Evolutionary conservation across 2,113 vertebrate species (phyloP).

Genomic region (Platichthys stellatus): DNA sequence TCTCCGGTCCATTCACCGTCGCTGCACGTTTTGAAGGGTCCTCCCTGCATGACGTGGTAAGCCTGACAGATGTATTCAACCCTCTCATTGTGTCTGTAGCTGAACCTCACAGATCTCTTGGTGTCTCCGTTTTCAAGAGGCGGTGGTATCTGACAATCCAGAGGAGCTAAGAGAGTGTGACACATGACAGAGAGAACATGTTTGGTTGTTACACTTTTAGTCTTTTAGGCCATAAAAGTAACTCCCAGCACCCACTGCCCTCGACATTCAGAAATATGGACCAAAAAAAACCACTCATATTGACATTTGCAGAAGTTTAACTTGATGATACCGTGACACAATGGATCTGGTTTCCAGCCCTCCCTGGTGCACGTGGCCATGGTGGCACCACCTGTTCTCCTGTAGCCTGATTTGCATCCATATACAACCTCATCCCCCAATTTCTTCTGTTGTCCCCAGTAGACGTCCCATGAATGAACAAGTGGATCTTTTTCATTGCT

Average conservation of each 20-base stretch:
- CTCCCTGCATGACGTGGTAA: not conserved
- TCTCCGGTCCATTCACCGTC: conserved; percentile 59
- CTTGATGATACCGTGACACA: conserved; percentile 62
- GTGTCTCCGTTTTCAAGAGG: conserved; percentile 23
- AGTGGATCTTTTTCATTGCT: no score
- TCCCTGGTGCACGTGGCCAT: conserved; percentile 35
- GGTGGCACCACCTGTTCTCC: rapidly evolving
- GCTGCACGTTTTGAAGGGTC: conserved; percentile 11
- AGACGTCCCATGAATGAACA: no score
- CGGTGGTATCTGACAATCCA: conserved; percentile 17
- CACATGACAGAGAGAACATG: not conserved
- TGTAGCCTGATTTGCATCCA: rapidly evolving
- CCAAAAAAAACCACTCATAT: no score
- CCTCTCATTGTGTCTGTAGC: not conserved
- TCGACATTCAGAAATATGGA: no score
- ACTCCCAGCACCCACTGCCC: no score
- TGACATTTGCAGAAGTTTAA: not conserved
- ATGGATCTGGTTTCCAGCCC: conserved; percentile 66
- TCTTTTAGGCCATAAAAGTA: no score
- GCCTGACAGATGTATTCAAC: conserved; percentile 38
- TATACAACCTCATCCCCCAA: not conserved
- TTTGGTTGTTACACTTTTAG: not conserved
- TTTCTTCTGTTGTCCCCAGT: rapidly evolving
- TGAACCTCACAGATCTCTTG: rapidly evolving
- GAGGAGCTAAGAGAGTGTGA: conserved; percentile 6